Base-by-base conservation (phyloP, 2,888 invertebrate species). In the Zaprionus bogoriensis region DNA sequence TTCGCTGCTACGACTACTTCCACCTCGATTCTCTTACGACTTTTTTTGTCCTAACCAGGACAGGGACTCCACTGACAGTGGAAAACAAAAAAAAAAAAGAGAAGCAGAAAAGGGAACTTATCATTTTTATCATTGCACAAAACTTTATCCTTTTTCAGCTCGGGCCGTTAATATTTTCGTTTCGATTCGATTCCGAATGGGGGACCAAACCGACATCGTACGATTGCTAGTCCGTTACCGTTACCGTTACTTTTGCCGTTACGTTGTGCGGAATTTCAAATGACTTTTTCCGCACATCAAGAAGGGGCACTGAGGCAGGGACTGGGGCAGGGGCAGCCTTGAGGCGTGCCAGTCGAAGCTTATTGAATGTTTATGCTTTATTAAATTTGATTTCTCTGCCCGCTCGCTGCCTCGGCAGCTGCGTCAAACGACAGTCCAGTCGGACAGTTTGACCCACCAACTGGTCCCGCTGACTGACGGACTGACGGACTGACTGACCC, bases 321-420 rank as follows among this genome's bases (percentile, higher is more conserved):
- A 10, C n/a, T 4, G n/a, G 2, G 5, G 22, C n/a, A 0, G n/a
- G 6, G 42, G 23, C 1, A 6, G 42, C 42, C 20, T 32, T 39
- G 23, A 27, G 59, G 66, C 64, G 58, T 57, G 54, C 46, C 44
- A 52, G 62, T 66, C 68, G 63, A 85, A 68, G 86, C 89, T 89
- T 89, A 90, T 90, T 90, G 90, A 90, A 90, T 90, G 90, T 89
- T 90, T 90, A 90, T 90, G 86, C 89, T 88, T 89, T 90, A 89
- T 90, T 89, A 90, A 89, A 89, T 89, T 89, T 88, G 89, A 89
- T 89, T 89, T 89, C 78, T 79, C 74, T 76, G 73, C 67, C 62
- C 39, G 63, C 67, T 57, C 62, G 19, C 45, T 48, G 54, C 57
- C 45, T 17, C 46, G 28, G 48, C 57, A 65, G 42, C 67, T 74